A percentile compares a stretch with the other conserved stretches of the same genome.
Conservation (phyloP, 2,888 invertebrate species). For the Chloromyia formosa region DNA sequence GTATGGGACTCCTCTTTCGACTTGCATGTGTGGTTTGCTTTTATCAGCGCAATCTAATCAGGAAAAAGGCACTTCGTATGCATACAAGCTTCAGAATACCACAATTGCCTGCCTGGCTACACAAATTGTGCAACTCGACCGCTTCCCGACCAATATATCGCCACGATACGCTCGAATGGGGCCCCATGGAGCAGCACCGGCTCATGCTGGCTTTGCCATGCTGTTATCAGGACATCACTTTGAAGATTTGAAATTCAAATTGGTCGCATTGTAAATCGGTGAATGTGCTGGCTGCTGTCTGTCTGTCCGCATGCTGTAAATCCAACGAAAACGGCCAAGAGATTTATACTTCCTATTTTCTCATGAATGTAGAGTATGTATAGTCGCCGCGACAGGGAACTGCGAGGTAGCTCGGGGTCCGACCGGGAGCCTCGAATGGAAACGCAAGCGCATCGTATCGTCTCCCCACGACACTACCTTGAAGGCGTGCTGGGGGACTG, state of each 20-base stretch:
- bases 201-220: neutral
- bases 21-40: neutral
- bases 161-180: neutral
- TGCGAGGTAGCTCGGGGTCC: neutral
- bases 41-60: constrained; percentile 34
- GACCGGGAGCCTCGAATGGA: neutral
- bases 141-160: constrained; percentile 10
- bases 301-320: constrained; percentile 39
- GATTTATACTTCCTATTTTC: constrained; percentile 37
- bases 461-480: neutral
- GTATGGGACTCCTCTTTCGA: neutral
- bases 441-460: constrained; percentile 40
- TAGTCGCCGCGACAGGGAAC: neutral
- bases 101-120: constrained; percentile 6
- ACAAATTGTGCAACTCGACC: constrained; percentile 8
- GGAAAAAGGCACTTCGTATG: constrained; percentile 12
- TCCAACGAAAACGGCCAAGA: constrained; percentile 26
- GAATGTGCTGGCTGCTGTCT: constrained; percentile 35
- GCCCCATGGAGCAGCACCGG: constrained; percentile 1
- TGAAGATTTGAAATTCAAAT: constrained; percentile 54
- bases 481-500: constrained; percentile 27
- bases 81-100: neutral
- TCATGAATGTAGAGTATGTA: constrained; percentile 2
- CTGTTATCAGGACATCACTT: constrained; percentile 50
- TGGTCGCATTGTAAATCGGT: constrained; percentile 40